Evolutionary conservation across 2,888 invertebrate genomes (phyloP), one percentile per base, ranked within the genome.

Genomic region (Rhingia campestris): DNA sequence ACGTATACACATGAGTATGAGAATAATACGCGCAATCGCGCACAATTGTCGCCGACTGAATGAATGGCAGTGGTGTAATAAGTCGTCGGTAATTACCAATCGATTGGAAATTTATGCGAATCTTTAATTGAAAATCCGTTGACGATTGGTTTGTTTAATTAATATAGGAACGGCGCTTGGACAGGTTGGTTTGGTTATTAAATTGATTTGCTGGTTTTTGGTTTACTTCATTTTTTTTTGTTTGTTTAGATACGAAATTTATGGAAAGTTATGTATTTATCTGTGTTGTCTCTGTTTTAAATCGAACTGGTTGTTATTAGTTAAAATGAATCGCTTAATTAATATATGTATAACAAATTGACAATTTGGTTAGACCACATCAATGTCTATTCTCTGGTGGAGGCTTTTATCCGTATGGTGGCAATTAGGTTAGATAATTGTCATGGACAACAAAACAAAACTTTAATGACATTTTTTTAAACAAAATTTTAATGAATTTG

Each of bases 71-170:
- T 7, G 49, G 41, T 61, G 59, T 54, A 77, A 82, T 77, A 82
- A 77, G 77, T 82, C 77, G 61, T 82, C n/a, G 33, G 61, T 74
- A 79, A 79, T 77, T 84, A 80, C 80, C 73, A 73, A 75, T 70
- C 80, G 70, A 84, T 80, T 80, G 80, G 35, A 80, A 45, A 84
- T 84, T 84, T 84, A 84, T 84, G 80, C 74, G 84, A 84, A 80
- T 84, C 80, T 75, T 80, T 84, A 84, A 84, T 84, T 84, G 80
- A 84, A 84, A 84, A 84, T 80, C 75, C 45, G 80, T 75, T 56
- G 84, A 84, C 80, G 73, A 79, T 79, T 79, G 79, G 73, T 32
- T 49, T 4, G 32, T 67, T 82, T 82, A 82, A 82, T 79, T 82
- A 79, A 82, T 82, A 74, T 53, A 59, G 64, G 70, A 79, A 66